phyloP scores from a whole-genome alignment of 2,888 invertebrate species.

The Drosophila borealis region DNA sequence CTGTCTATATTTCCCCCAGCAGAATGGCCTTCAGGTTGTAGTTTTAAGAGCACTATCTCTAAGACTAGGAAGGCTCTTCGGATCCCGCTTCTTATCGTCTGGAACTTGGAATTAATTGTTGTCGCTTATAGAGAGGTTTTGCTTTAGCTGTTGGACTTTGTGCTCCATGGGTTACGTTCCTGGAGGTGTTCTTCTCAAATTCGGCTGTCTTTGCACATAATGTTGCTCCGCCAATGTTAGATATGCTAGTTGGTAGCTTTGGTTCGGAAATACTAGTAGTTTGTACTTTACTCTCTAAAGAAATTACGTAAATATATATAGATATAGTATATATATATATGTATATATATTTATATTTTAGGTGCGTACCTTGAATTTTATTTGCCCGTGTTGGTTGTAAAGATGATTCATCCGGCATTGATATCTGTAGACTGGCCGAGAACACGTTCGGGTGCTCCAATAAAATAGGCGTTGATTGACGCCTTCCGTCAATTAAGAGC shows the following conservation, averaged over 20 bases:
- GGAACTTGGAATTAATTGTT: slow-evolving; percentile 52
- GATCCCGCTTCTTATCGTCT: slow-evolving; percentile 13
- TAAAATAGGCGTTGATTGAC: slow-evolving; percentile 87
- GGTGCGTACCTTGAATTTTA: slow-evolving; percentile 81
- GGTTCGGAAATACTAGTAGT: slow-evolving; percentile 75
- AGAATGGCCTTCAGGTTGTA: too few relatives aligned
- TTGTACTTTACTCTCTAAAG: slow-evolving; percentile 17
- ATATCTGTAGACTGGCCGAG: slow-evolving; percentile 93
- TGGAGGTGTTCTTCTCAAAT: slow-evolving; percentile 86
- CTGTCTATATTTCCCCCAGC: too few relatives aligned
- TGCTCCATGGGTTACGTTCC: slow-evolving; percentile 4
- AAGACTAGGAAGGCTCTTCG: too few relatives aligned
- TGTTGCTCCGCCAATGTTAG: slow-evolving; percentile 89
- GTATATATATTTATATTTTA: background rate
- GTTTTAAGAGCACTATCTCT: too few relatives aligned
- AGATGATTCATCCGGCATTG: slow-evolving; percentile 82
- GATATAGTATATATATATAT: too few relatives aligned
- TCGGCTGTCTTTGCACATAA: slow-evolving; percentile 89
- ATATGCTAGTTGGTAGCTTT: slow-evolving; percentile 87
- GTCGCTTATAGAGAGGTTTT: slow-evolving; percentile 50
- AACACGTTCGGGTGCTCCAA: slow-evolving; percentile 86
- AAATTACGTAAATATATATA: background rate
- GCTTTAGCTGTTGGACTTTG: slow-evolving; percentile 1
- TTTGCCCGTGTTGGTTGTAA: slow-evolving; percentile 82
- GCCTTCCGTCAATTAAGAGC: slow-evolving; percentile 81